Conservation (phyloP, 2,888 invertebrate species). For the Synergus itoensis region DNA sequence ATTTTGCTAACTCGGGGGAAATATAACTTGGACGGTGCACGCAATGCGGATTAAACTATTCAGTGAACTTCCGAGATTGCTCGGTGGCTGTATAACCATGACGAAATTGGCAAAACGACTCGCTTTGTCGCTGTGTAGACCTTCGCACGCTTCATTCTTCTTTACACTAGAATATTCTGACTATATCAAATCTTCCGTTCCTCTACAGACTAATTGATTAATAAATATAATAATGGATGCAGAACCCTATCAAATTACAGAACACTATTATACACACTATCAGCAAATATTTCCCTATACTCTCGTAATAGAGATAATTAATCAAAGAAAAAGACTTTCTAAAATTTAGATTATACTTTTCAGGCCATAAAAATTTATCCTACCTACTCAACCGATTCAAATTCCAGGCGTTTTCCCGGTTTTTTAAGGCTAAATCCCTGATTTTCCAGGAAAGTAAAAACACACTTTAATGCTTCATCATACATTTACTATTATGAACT, state of each 20-base stretch:
- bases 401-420: too few relatives aligned
- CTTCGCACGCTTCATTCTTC: slow-evolving; percentile 30
- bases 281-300: not conserved
- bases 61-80: slow-evolving; percentile 41
- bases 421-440: too few relatives aligned
- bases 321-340: too few relatives aligned
- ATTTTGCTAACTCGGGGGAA: slow-evolving; percentile 37
- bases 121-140: slow-evolving; percentile 15
- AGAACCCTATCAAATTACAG: not conserved
- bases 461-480: too few relatives aligned
- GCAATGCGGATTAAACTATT: slow-evolving; percentile 39
- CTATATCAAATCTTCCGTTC: not conserved
- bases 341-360: too few relatives aligned
- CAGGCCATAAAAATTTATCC: too few relatives aligned
- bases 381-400: too few relatives aligned
- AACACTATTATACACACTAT: not conserved
- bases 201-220: not conserved
- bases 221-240: not conserved
- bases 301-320: not conserved
- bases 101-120: slow-evolving; percentile 40
- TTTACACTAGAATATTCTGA: not conserved
- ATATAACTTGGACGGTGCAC: slow-evolving; percentile 37
- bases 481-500: too few relatives aligned
- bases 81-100: slow-evolving; percentile 38
- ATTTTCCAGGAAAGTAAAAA: too few relatives aligned